Evolutionary conservation across 2,113 vertebrate genomes (phyloP).

Genomic region (Plectropomus leopardus): DNA sequence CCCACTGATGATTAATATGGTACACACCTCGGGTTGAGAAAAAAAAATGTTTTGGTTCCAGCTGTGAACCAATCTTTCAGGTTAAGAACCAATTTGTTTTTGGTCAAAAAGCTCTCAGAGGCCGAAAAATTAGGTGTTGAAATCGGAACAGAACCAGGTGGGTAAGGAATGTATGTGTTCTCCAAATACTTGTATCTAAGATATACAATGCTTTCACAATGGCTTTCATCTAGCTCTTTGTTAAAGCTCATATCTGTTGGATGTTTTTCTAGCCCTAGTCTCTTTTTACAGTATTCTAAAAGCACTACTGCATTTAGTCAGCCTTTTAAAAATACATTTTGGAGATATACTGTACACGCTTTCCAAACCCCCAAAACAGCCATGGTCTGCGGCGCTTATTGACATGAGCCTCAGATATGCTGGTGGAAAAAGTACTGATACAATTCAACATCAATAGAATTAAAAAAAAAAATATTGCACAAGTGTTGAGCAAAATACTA

Average conservation of each 20-base stretch:
- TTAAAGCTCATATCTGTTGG: neutral
- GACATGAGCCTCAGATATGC: conserved; percentile 22
- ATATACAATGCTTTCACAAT: neutral
- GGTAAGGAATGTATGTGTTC: conserved; percentile 20
- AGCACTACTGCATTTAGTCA: conserved; percentile 7
- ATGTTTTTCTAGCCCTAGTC: neutral
- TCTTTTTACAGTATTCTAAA: neutral
- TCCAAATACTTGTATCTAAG: conserved; percentile 8
- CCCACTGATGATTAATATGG: no score
- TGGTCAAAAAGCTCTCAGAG: no score
- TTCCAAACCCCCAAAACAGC: neutral
- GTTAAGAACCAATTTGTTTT: no score
- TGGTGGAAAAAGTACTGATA: conserved; percentile 22
- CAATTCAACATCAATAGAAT: conserved; percentile 43
- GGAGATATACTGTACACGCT: conserved; percentile 4
- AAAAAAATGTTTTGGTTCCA: no score
- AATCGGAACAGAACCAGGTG: no score
- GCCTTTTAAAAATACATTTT: conserved; percentile 11
- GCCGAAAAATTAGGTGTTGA: no score
- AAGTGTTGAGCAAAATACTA: conserved; percentile 32
- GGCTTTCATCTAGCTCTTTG: conserved; percentile 6
- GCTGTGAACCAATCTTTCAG: no score
- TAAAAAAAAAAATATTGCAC: conserved; percentile 19
- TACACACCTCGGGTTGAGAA: no score
- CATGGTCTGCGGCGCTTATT: neutral